Base-by-base conservation (phyloP, 1,140 invertebrate species). In the Drosophila neocordata region DNA sequence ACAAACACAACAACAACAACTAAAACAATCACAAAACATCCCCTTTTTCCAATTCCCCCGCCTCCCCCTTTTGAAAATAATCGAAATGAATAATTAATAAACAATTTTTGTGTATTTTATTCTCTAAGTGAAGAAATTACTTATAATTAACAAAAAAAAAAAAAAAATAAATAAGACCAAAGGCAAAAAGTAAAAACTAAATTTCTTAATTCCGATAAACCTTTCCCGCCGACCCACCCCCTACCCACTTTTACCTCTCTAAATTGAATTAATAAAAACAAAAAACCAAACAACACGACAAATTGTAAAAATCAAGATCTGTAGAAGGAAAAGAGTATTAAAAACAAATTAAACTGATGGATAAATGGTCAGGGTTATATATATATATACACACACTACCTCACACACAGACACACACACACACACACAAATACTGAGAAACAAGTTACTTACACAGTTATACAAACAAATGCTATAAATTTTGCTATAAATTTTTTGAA, bases 241-340 rank as follows among this genome's bases (percentile, higher is more conserved):
- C 41, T 5, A 2, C 4, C n/a, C n/a, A n/a, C n/a, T n/a, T n/a
- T n/a, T n/a, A n/a, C n/a, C n/a, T 7, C 41, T 15, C 41, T 6
- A 44, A 44, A 31, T 31, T 31, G 7, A 31, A 24, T 24, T 24
- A 5, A 41, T 5, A 15, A 8, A 8, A 15, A 44, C 15, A 18
- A 18, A 20, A 15, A 48, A 48, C 8, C 41, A 6, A n/a, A 13
- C n/a, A n/a, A 41, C 38, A 15, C 18, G 13, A 15, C 15, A 44
- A 44, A 44, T 44, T 44, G 41, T 48, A 48, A 44, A 15, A 44
- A 48, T 20, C 41, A 48, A 44, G 41, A 48, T 20, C 15, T 48
- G 41, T 44, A 44, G 41, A 11, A 48, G n/a, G 18, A 11, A 44
- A 8, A 15, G 9, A 35, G 8, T 1, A 34, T 1, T 9, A 34